These are phyloP conservation scores for Rhinoderma darwinii DNA, from an alignment of 2,113 vertebrate genomes.

Conservation along the genomic window DNA sequence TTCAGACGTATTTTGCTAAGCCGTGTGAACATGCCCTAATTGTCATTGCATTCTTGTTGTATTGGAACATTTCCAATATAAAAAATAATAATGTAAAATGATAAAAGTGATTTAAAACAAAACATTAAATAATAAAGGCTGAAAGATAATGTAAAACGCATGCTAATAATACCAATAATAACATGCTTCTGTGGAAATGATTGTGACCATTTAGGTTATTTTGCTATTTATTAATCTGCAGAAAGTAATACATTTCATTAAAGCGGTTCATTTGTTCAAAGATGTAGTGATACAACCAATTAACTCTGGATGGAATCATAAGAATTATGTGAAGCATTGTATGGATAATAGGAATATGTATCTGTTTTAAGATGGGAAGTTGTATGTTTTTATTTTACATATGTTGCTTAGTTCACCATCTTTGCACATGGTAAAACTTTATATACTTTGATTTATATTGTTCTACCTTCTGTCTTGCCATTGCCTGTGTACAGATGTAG, in stretches of 20 bases:
- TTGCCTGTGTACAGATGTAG: too few relatives aligned
- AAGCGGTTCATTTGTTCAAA: slow-evolving; percentile 43
- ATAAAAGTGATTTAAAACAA: background rate
- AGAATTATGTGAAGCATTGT: background rate
- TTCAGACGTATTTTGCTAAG: too few relatives aligned
- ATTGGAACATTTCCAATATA: background rate
- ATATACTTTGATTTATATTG: too few relatives aligned
- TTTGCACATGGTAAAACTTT: too few relatives aligned
- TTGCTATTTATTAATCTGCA: slow-evolving; percentile 33
- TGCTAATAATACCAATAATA: background rate
- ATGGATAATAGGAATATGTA: background rate
- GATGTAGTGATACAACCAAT: slow-evolving; percentile 35
- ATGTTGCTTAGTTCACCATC: background rate
- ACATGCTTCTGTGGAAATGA: background rate
- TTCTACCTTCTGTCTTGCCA: too few relatives aligned
- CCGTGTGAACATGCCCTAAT: too few relatives aligned
- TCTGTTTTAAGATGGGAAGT: background rate
- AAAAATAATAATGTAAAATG: background rate
- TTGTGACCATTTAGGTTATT: background rate
- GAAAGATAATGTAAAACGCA: background rate
- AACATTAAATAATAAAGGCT: background rate
- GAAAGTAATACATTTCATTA: slow-evolving; percentile 36
- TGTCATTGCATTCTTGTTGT: background rate
- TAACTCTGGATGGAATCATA: slow-evolving; percentile 24
- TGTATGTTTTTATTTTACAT: background rate